phyloP scores from a whole-genome alignment of 92 coral and sea anemone genomes.

The Heliopora coerulea region DNA sequence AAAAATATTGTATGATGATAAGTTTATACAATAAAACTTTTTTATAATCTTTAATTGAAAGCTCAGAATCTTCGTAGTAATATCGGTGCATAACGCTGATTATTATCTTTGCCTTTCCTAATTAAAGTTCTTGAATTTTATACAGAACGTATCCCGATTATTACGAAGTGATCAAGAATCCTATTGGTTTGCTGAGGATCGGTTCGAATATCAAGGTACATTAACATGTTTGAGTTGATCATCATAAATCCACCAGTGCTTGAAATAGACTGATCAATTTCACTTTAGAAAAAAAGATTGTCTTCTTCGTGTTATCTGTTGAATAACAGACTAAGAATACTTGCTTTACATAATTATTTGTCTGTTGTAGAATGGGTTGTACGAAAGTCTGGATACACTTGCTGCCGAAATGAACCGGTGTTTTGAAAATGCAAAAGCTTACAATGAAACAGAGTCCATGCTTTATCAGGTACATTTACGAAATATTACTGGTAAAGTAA shows the following conservation, averaged over 20 bases:
- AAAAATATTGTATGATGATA: too few species aligned
- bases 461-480: constrained; percentile 92
- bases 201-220: constrained; percentile 89
- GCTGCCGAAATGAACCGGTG: constrained; percentile 79
- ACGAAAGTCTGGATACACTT: constrained; percentile 77
- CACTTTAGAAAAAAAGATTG: too few species aligned
- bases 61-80: too few species aligned
- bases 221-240: too few species aligned
- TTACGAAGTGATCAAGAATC: constrained; percentile 91
- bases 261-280: too few species aligned
- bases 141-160: constrained; percentile 94
- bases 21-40: too few species aligned
- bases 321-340: not conserved
- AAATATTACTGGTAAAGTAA: too few species aligned
- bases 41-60: too few species aligned
- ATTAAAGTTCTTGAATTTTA: not conserved
- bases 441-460: constrained; percentile 95
- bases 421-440: constrained; percentile 87
- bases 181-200: constrained; percentile 90
- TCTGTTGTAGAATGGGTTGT: constrained; percentile 66
- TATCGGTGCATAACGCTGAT: too few species aligned
- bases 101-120: too few species aligned
- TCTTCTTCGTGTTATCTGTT: too few species aligned
- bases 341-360: not conserved
- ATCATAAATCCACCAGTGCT: too few species aligned